Evolutionary conservation across 2,888 invertebrate genomes (phyloP), one percentile per base, ranked within the genome.

Genomic region (Plusia festucae): DNA sequence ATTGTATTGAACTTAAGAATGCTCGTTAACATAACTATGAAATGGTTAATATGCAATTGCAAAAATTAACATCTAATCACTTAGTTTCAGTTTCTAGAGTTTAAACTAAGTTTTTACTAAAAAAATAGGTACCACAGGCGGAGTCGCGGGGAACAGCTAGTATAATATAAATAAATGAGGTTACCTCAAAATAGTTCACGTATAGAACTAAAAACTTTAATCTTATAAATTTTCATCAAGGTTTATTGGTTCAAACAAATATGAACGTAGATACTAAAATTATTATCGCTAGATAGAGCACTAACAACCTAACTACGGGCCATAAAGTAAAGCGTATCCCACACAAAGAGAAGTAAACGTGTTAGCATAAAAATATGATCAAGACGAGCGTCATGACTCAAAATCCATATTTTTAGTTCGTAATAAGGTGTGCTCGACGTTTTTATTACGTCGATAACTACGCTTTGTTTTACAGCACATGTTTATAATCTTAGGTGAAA

Each of bases 311-410:
- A 77, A 79, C 76, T 78, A 79, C 68, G 73, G 65, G 78, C 75
- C 85, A 77, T 88, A 87, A 90, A 88, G 73, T 86, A 87, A 89
- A 85, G 78, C 75, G 85, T 83, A 80, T 87, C 81, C 76, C 74
- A 85, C 76, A 85, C 88, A 88, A 85, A 88, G 83, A 85, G 78
- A 83, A 85, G 85, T 91, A 91, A 91, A 93, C 88, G 82, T 85
- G 88, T 91, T 89, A 86, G 76, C 89, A 82, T 78, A 83, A 79
- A 87, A 90, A 90, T 91, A 92, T 89, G 89, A 85, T 86, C 85
- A 88, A 67, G 88, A 88, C 81, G 82, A 80, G 85, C 87, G 85
- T 88, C 87, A 86, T 85, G 85, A 83, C 70, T 70, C 60, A 66
- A 68, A 78, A 80, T 71, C 72, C 68, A 82, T 84, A 81, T 81